These are phyloP conservation scores for Calliscelio sp. DNA, from an alignment of 2,888 invertebrate genomes.

Conservation along the genomic window DNA sequence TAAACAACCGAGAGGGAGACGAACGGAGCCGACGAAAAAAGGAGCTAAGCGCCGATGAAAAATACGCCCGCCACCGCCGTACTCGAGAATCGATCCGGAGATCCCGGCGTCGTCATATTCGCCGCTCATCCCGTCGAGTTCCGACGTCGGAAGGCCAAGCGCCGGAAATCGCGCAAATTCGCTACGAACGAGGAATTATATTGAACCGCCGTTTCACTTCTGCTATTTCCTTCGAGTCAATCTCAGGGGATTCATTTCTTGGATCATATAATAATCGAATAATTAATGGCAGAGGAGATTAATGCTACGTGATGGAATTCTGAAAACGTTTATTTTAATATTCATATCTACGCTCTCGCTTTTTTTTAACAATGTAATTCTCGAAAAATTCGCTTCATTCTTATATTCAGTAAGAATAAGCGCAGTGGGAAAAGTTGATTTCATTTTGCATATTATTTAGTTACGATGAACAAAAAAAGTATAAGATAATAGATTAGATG, in stretches of 20 bases:
- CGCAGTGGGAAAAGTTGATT: background rate
- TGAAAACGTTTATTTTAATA: too few relatives aligned
- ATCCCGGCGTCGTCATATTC: slow-evolving; percentile 64
- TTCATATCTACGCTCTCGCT: too few relatives aligned
- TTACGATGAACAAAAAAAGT: too few relatives aligned
- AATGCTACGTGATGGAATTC: slow-evolving; percentile 4
- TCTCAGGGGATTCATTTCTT: slow-evolving; percentile 37
- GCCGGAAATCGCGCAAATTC: slow-evolving; percentile 69
- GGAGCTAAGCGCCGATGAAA: slow-evolving; percentile 60
- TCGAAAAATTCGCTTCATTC: too few relatives aligned
- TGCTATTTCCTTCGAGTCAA: slow-evolving; percentile 58
- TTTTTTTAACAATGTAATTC: too few relatives aligned
- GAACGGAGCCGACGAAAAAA: slow-evolving; percentile 36
- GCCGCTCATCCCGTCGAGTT: slow-evolving; percentile 56
- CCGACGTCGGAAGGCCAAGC: slow-evolving; percentile 52
- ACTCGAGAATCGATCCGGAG: slow-evolving; percentile 77
- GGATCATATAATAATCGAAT: slow-evolving; percentile 54
- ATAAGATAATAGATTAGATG: too few relatives aligned
- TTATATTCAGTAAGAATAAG: too few relatives aligned
- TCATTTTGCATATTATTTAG: background rate
- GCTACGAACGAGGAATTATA: slow-evolving; percentile 53
- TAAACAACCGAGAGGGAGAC: slow-evolving; percentile 49
- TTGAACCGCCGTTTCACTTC: slow-evolving; percentile 59
- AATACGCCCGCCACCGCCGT: slow-evolving; percentile 69
- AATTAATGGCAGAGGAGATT: slow-evolving; percentile 42